Conservation (phyloP, 2,113 vertebrate species). For the Corythornis cristatus region DNA sequence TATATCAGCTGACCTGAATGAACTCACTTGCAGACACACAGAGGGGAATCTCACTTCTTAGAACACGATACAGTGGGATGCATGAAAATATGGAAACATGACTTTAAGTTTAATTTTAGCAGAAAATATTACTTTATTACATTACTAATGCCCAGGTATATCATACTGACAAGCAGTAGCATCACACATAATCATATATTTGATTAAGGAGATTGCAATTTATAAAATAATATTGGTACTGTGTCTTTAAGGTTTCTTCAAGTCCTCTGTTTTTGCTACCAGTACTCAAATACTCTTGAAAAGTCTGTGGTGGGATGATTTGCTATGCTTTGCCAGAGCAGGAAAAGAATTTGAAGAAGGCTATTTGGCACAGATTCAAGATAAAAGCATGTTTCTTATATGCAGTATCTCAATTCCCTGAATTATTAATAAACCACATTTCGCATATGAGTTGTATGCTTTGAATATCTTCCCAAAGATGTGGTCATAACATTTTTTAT, state of each 20-base stretch:
- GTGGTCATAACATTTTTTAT: constrained; percentile 5
- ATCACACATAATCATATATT: neutral
- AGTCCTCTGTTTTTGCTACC: neutral
- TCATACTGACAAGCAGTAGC: neutral
- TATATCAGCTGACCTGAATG: neutral
- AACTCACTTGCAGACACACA: neutral
- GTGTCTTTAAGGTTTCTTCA: constrained; percentile 8
- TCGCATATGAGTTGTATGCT: constrained; percentile 46
- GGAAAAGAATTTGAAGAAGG: constrained; percentile 46
- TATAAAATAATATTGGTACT: neutral
- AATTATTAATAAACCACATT: constrained; percentile 62
- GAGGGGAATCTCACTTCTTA: neutral
- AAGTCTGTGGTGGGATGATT: constrained; percentile 20
- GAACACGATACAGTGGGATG: neutral
- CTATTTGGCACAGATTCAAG: constrained; percentile 51
- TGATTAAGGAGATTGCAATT: neutral
- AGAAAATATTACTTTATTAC: neutral
- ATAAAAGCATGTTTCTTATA: constrained; percentile 24
- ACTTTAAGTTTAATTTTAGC: neutral
- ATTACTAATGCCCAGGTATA: neutral
- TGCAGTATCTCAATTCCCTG: constrained; percentile 12
- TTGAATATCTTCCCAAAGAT: constrained; percentile 44
- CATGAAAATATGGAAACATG: neutral
- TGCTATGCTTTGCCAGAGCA: constrained; percentile 11
- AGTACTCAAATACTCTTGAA: neutral